Base-by-base conservation (phyloP, 2,113 vertebrate genomes). In the Acanthisitta chloris region DNA sequence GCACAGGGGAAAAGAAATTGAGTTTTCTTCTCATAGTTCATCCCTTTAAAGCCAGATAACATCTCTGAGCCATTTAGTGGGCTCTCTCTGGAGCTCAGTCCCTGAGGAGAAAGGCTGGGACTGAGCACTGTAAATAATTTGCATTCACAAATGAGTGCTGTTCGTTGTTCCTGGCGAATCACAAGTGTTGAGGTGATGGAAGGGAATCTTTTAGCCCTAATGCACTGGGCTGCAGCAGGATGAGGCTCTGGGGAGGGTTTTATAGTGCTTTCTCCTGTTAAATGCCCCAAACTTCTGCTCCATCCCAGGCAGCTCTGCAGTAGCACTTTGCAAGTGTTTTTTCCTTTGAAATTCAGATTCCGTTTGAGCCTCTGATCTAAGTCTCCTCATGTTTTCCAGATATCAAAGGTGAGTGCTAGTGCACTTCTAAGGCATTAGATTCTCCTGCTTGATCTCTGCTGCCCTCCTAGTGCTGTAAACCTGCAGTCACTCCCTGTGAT, bases 1-100 rank as follows among this genome's bases (percentile, higher is more conserved):
- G 70, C 90, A 71, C 91, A 21, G 3, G 1, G 81, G 88, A 76
- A 77, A 33, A 88, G 86, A 88, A 89, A 96, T 66, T 31, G 90
- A 89, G 91, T 88, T 92, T 79, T 59, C 26, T 28, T 83, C 92
- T 81, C 59, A 8, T 29, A 91, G 90, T 91, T 95, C 92, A 96
- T 92, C 92, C 81, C 59, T 92, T 86, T 86, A 86, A 93, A 95
- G 69, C 45, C 92, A 76, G 84, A 80, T 83, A 88, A 86, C 88
- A 78, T 95, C 90, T 94, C 82, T 38, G 73, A 94, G 80, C 78
- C 73, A 6, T 87, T 93, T 76, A 95, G 85, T 51, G 57, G 78
- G 46, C 80, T 94, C 82, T 90, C 85, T 93, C 85, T 52, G 82
- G 86, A 77, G 81, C 36, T 14, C 86, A 42, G 38, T 40, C 87